Percentiles rank a stretch among this genome's conserved stretches.
Conservation (phyloP, 2,888 invertebrate species). For the Selenia dentaria region DNA sequence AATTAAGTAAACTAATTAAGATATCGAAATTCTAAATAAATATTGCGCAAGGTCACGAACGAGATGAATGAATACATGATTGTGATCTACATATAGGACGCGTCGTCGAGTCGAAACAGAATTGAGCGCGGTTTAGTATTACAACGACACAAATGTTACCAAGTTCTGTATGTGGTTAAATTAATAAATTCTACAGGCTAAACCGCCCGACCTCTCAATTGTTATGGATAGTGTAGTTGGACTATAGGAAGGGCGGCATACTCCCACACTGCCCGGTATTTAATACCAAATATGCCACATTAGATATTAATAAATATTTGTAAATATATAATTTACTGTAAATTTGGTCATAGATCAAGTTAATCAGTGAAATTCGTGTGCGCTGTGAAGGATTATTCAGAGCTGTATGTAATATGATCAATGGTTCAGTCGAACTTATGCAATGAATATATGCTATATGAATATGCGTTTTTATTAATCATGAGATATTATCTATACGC, state of each 20-base stretch:
- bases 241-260: slow-evolving; percentile 24
- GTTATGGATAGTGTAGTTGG: slow-evolving; percentile 18
- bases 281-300: slow-evolving; percentile 35
- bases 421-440: slow-evolving; percentile 27
- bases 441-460: slow-evolving; percentile 17
- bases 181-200: slow-evolving; percentile 14
- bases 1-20: slow-evolving; percentile 16
- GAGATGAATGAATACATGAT: slow-evolving; percentile 7
- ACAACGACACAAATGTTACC: too few species aligned
- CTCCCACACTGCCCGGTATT: slow-evolving; percentile 34
- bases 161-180: too few species aligned
- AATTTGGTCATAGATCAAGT: slow-evolving; percentile 33
- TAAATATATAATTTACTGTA: slow-evolving; percentile 32
- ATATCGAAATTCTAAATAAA: slow-evolving; percentile 23
- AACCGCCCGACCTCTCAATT: slow-evolving; percentile 20
- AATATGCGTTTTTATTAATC: slow-evolving; percentile 13
- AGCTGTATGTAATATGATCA: slow-evolving; percentile 9
- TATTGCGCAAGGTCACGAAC: slow-evolving; percentile 5
- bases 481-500: slow-evolving; percentile 14
- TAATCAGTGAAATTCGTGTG: slow-evolving; percentile 30
- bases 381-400: slow-evolving; percentile 25
- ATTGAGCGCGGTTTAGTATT: not conserved
- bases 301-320: slow-evolving; percentile 31
- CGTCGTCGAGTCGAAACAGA: not conserved
- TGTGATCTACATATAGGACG: slow-evolving; percentile 4